These are phyloP conservation scores for Botrylloides violaceus DNA, from an alignment of 23 tunicate genomes.

Conservation along the genomic window DNA sequence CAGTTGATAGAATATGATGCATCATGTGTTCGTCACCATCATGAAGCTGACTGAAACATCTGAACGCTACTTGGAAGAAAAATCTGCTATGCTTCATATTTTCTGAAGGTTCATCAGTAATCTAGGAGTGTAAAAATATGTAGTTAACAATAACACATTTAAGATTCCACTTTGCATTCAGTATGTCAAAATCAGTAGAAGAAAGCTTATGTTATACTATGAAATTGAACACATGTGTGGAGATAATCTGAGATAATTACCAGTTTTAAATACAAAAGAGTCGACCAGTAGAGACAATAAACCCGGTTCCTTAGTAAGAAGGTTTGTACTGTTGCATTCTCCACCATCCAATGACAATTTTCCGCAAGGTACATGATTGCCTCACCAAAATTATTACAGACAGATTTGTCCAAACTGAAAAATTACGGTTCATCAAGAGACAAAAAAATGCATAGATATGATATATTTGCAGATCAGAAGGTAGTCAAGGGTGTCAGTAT, in stretches of 20 bases:
- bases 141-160: too few relatives aligned
- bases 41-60: slow-evolving; percentile 12
- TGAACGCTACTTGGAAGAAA: slow-evolving; percentile 3
- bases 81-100: neutral
- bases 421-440: too few relatives aligned
- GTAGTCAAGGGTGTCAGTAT: too few relatives aligned
- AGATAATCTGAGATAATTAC: neutral
- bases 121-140: too few relatives aligned
- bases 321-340: neutral
- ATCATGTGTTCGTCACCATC: slow-evolving; percentile 18
- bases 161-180: too few relatives aligned
- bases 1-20: slow-evolving; percentile 11
- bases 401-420: slow-evolving; percentile 9
- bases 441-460: too few relatives aligned
- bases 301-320: neutral
- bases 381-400: neutral
- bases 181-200: too few relatives aligned
- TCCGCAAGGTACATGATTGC: neutral
- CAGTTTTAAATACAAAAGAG: neutral
- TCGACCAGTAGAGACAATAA: slow-evolving; percentile 7
- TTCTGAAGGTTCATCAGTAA: neutral
- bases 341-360: slow-evolving; percentile 16
- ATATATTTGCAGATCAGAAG: too few relatives aligned
- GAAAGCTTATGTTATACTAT: too few relatives aligned
- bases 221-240: neutral